phyloP scores from a whole-genome alignment of 2,888 invertebrate species.

The Microplitis deprimator region DNA sequence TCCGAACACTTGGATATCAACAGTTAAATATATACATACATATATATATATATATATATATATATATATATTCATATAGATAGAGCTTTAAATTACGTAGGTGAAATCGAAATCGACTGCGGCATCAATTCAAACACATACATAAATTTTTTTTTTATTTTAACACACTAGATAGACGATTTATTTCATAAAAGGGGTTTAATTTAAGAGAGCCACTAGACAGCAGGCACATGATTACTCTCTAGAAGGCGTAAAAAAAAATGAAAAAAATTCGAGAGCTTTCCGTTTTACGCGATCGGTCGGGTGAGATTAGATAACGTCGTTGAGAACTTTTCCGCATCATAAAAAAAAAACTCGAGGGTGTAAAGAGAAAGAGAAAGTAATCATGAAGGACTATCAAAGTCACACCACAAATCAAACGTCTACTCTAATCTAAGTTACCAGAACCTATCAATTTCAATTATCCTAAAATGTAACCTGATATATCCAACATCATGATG shows the following conservation, averaged over 20 bases:
- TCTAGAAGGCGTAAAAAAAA: neutral
- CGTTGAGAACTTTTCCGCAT: neutral
- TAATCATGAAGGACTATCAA: neutral
- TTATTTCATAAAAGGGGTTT: neutral
- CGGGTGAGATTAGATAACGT: conserved; percentile 5
- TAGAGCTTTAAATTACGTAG: conserved; percentile 12
- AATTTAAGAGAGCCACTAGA: neutral
- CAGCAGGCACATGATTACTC: neutral
- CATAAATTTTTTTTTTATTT: neutral
- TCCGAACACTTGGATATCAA: conserved; percentile 32
- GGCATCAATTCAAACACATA: conserved; percentile 1
- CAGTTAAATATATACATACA: neutral
- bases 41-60: neutral
- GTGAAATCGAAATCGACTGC: conserved; percentile 3
- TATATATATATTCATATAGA: neutral
- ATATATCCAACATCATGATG: conserved; percentile 5
- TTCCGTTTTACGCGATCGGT: conserved; percentile 3
- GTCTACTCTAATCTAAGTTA: conserved; percentile 32
- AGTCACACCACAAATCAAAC: conserved; percentile 42
- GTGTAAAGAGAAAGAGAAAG: neutral
- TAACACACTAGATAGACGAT: neutral
- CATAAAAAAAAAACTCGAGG: neutral
- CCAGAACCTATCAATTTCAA: conserved; percentile 57
- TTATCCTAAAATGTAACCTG: conserved; percentile 47
- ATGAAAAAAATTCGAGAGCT: neutral